Conservation (phyloP, 2,888 invertebrate genomes). For the Taphrorychus bicolor region DNA sequence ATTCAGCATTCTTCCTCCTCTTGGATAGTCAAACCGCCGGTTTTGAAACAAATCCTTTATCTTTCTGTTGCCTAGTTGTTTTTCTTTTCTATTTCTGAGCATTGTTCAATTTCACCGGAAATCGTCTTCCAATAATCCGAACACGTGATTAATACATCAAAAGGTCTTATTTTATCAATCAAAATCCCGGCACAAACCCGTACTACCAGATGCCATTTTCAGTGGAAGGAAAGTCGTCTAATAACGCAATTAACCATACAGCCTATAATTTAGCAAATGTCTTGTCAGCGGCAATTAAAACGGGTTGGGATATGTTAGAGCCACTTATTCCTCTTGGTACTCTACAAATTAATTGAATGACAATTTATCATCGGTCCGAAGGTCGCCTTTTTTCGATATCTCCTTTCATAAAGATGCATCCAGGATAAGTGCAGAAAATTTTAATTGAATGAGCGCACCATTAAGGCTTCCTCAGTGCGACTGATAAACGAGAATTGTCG, state of each 20-base stretch:
- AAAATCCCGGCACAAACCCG: neutral
- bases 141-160: neutral
- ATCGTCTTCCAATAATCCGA: neutral
- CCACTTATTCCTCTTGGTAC: neutral
- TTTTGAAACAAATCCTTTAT: no score
- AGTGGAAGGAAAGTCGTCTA: neutral
- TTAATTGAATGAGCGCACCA: neutral
- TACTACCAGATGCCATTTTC: neutral
- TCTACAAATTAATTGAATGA: neutral
- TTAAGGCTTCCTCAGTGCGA: neutral
- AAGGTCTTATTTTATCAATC: neutral
- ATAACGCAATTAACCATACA: conserved; percentile 1
- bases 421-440: neutral
- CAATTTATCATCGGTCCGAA: neutral
- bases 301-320: neutral
- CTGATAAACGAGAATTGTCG: neutral
- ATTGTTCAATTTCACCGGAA: neutral
- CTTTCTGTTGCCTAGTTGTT: no score
- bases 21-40: no score
- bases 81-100: no score
- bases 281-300: conserved; percentile 5
- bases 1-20: no score
- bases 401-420: neutral
- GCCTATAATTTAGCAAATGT: conserved; percentile 1
- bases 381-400: neutral